Evolutionary conservation across 1,140 invertebrate genomes (phyloP), one percentile per base, ranked within the genome.

Genomic region (Cyphomyrmex costatus): DNA sequence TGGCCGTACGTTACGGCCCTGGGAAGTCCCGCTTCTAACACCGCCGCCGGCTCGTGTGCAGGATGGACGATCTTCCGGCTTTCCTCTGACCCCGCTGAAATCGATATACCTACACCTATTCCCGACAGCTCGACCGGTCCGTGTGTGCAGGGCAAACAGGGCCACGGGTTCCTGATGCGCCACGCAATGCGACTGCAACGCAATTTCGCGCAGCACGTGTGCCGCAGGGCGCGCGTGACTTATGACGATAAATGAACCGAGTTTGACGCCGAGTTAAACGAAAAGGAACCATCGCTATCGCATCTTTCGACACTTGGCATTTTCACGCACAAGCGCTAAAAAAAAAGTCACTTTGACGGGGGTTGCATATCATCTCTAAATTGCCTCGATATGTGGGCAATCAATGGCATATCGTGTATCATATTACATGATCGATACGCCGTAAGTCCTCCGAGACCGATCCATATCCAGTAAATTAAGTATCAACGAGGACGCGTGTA

Each of bases 101-200:
- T 96, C 95, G 95, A 95, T 95, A 95, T 95, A 95, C 95, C 95
- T 79, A 14, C 30, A 49, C 60, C 21, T 16, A 63, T 21, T 68
- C 95, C 93, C 94, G 73, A 86, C 87, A 91, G 66, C 66, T 14
- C 79, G 51, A 80, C 53, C 68, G 66, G 53, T 73, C 79, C 36
- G 63, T n/a, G 53, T 12, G 16, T n/a, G 68, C 79, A 83, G 68
- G 68, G 53, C 79, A 33, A 73, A 83, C 79, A 82, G 53, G 66
- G 14, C n/a, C 3, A 27, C 46, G 27, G 61, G 53, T 16, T 68
- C 46, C 78, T 46, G 65, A 82, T 73, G 68, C 79, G 66, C 53
- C 68, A 36, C 68, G 79, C 53, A 46, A 83, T 49, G 68, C 79
- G 68, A 56, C 53, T 74, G 66, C 66, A 60, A 60, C 66, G 66